phyloP scores from a whole-genome alignment of 2,113 vertebrate species.

The Chloroceryle aenea region DNA sequence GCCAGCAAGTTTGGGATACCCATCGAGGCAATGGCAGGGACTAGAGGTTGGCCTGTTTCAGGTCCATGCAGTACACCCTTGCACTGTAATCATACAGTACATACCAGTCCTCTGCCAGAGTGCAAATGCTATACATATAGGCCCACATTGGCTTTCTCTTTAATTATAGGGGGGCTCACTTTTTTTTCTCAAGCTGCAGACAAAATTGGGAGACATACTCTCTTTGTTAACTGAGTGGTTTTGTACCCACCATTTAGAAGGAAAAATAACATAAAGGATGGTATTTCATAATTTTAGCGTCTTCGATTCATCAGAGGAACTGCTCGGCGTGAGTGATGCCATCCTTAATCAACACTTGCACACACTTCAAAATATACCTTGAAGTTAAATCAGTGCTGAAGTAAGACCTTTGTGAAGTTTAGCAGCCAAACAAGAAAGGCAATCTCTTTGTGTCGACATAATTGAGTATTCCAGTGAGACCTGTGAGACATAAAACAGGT shows the following conservation, averaged over 20 bases:
- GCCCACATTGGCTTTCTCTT: background rate
- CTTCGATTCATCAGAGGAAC: slow-evolving; percentile 21
- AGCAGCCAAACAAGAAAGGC: slow-evolving; percentile 11
- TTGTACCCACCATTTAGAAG: background rate
- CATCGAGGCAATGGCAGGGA: background rate
- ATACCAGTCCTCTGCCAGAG: background rate
- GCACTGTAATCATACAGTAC: accelerated
- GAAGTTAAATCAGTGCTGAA: slow-evolving; percentile 49
- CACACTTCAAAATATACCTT: slow-evolving; percentile 9
- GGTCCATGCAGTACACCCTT: accelerated
- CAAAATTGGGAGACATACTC: background rate
- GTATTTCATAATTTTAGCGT: background rate
- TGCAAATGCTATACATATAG: accelerated
- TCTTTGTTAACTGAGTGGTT: background rate
- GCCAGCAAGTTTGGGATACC: accelerated
- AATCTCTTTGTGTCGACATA: background rate
- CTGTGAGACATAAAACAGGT: background rate
- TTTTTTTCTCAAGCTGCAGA: background rate
- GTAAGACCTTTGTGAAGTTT: slow-evolving; percentile 1
- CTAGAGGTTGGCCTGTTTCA: background rate
- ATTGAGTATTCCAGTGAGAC: background rate
- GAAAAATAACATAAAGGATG: background rate
- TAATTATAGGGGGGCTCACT: background rate
- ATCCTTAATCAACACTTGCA: slow-evolving; percentile 23
- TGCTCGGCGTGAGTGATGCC: background rate